A percentile compares a stretch with the other conserved stretches of the same genome.
Conservation (phyloP, 2,113 vertebrate genomes). For the Saguinus midas region DNA sequence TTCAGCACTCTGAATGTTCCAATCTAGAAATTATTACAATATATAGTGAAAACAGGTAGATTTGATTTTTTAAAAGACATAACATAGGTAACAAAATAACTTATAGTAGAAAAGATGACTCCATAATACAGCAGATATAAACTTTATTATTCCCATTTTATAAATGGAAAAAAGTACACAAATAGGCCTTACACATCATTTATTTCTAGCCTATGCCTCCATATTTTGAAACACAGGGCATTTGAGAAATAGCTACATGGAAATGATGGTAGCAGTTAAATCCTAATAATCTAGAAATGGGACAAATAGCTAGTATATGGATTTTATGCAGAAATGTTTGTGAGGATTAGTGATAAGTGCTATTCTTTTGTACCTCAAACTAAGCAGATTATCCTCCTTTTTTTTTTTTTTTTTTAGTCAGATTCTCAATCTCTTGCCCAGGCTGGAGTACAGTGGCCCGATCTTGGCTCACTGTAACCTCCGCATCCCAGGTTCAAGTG, state of each 20-base stretch:
- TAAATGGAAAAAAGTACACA: constrained; percentile 8
- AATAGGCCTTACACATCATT: neutral
- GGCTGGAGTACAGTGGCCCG: too few relatives aligned
- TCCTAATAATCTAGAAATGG: neutral
- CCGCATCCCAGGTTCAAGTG: too few relatives aligned
- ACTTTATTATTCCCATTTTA: neutral
- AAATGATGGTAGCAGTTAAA: constrained; percentile 1
- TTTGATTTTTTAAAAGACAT: neutral
- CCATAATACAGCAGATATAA: neutral
- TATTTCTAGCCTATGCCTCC: constrained; percentile 2
- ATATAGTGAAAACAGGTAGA: neutral
- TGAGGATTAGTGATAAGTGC: neutral
- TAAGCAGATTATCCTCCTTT: neutral
- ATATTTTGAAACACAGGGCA: neutral
- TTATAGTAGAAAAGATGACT: neutral
- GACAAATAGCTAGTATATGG: neutral
- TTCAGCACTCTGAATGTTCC: neutral
- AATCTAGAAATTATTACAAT: neutral
- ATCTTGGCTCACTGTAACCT: too few relatives aligned
- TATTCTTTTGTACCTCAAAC: neutral
- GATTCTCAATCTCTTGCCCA: too few relatives aligned
- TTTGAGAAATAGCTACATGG: neutral
- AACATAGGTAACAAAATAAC: neutral
- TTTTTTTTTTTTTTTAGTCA: too few relatives aligned
- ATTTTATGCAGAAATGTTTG: constrained; percentile 11